Evolutionary conservation across 2,888 invertebrate genomes (phyloP), one percentile per base, ranked within the genome.

Genomic region (Timema podura): DNA sequence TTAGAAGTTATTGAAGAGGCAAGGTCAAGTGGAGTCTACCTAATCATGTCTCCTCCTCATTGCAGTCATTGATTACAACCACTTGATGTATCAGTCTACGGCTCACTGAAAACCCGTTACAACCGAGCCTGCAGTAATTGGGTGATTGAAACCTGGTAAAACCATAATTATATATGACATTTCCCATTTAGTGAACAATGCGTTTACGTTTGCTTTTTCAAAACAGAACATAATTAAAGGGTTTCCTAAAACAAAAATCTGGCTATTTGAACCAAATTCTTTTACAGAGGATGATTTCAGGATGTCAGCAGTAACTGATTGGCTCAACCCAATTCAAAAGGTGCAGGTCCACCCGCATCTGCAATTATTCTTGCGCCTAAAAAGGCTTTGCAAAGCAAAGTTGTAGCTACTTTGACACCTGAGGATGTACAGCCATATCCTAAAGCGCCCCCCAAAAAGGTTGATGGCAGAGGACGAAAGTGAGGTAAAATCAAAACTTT

Each of bases 11-110:
- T 47, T 11, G 48, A 47, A 48, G 30, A 11, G 45, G 48, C n/a
- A 15, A 48, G 13, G 48, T 46, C 45, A 6, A 71, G 67, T 65
- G 67, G 70, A 11, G 71, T 71, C 13, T 48, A 59, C 13, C 45
- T 67, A 46, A 16, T 71, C 7, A 71, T 70, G n/a, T 46, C 66
- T 46, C 70, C 71, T 51, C 48, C 69, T 15, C 69, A 69, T 8
- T 47, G 47, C 30, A 65, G 48, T 1, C 48, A 59, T 45, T 46
- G 15, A 15, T 30, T 48, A 48, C 48, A 65, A 47, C n/a, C 30
- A 13, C 70, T 71, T 45, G 71, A 71, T 49, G 46, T 15, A 47
- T 61, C 64, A 13, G 59, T 64, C 30, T 71, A 48, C n/a, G 61
- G 70, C 16, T 66, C 67, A 44, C 48, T 71, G 11, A 71, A 71